phyloP scores from a whole-genome alignment of 2,113 vertebrate genomes.

The Neolamprologus cancellatus region DNA sequence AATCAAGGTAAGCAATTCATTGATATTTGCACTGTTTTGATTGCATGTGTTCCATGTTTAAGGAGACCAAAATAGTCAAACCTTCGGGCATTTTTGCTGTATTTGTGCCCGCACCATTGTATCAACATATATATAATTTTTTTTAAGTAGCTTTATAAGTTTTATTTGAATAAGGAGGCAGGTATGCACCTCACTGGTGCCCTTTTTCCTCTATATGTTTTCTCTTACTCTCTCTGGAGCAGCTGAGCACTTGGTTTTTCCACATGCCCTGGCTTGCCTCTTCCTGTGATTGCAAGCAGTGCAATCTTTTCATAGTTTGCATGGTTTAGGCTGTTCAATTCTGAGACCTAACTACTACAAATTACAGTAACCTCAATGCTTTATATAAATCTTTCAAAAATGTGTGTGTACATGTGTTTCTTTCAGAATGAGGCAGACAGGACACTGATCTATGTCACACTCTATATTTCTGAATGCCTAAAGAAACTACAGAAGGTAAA shows the following conservation, averaged over 20 bases:
- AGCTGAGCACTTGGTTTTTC: not conserved
- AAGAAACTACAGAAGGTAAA: constrained; percentile 96
- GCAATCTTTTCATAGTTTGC: not conserved
- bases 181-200: not conserved
- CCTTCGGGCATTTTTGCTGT: not conserved
- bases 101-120: not conserved
- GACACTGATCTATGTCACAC: constrained; percentile 93
- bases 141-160: not conserved
- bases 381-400: not conserved
- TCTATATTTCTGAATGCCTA: constrained; percentile 97
- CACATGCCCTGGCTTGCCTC: constrained; percentile 49
- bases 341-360: not conserved
- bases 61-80: not conserved
- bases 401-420: not conserved
- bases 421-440: constrained; percentile 94
- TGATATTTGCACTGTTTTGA: not conserved
- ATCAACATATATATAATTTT: no score
- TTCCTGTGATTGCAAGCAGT: not conserved
- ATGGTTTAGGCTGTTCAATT: not conserved
- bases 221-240: not conserved
- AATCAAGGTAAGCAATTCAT: constrained; percentile 85
- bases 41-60: not conserved
- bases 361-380: not conserved
- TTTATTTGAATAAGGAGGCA: not conserved
- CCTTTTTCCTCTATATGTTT: not conserved